Percentiles rank a stretch among this genome's conserved stretches.
Evolutionary conservation across 2,113 vertebrate species (phyloP).

Genomic region (Poecile atricapillus): DNA sequence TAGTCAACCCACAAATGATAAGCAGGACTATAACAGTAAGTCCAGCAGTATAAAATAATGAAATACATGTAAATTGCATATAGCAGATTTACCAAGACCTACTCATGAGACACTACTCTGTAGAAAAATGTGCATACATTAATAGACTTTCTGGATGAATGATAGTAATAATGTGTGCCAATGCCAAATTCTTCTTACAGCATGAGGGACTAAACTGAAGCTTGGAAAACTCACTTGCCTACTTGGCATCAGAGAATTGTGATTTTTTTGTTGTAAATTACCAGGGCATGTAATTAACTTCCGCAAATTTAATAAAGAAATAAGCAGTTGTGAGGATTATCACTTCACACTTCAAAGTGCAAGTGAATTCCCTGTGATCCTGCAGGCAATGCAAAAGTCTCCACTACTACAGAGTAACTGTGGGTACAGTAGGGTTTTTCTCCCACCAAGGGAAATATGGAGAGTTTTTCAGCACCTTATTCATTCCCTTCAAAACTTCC

Average conservation of each 20-base stretch:
- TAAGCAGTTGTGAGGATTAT: constrained; percentile 62
- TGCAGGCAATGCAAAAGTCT: constrained; percentile 16
- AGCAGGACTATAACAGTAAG: neutral
- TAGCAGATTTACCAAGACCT: constrained; percentile 13
- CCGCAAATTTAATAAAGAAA: constrained; percentile 56
- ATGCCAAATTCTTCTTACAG: constrained; percentile 54
- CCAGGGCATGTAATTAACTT: constrained; percentile 64
- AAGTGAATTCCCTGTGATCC: neutral
- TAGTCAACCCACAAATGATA: neutral
- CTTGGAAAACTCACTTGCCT: constrained; percentile 56
- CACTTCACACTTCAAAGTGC: constrained; percentile 58
- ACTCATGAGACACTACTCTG: neutral
- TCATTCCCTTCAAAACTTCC: neutral
- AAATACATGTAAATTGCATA: neutral
- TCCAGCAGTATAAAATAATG: neutral
- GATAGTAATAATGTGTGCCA: constrained; percentile 36
- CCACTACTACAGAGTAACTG: neutral
- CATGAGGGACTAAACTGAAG: constrained; percentile 44
- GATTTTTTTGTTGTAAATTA: constrained; percentile 41
- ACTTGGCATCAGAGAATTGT: constrained; percentile 50
- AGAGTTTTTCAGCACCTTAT: neutral
- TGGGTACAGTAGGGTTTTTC: neutral
- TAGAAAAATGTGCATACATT: constrained; percentile 43
- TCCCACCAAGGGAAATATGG: neutral
- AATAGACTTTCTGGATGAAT: constrained; percentile 50